Evolutionary conservation across 2,888 invertebrate species (phyloP), one percentile per base, ranked within the genome.

Genomic region (Troglohyphantes excavatus): DNA sequence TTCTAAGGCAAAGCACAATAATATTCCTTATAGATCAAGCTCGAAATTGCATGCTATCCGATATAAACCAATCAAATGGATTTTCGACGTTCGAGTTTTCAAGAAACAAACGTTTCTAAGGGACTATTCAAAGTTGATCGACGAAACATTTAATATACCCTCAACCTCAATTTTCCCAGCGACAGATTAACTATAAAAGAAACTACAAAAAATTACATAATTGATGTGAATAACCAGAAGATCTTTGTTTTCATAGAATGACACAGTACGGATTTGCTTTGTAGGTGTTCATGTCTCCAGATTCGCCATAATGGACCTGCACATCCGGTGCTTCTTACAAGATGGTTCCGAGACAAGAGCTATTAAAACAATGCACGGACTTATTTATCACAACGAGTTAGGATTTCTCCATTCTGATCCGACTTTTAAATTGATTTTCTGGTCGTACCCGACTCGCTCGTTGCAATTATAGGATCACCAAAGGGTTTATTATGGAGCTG

Each of bases 391-490:
- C 72, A 29, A n/a, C 23, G 76, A 17, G 65, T 68, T 63, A 21
- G 63, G 17, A 70, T 59, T 27, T 67, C 19, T 43, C 29, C 21
- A 21, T 19, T 21, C 43, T 70, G 29, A 85, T 85, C 78, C 76
- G 85, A 78, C 67, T 70, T 43, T 61, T n/a, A 88, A 88, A 88
- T 88, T 88, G 87, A 88, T 88, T 88, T 79, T 59, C 26, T 26
- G 43, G 61, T 68, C 43, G 59, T 27, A 53, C 76, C 7, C 19
- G 68, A 27, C 79, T 72, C 23, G 33, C 61, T 79, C 70, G 70
- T 70, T 87, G 85, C 72, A 53, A 87, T 87, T 87, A 87, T 61
- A 43, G 72, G 86, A 87, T 87, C 79, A 79, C 13, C 39, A 59
- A 59, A 23, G 59, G 29, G 59, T 76, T 76, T 61, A 76, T 72